These are phyloP conservation scores for Druon quercuslanigerum DNA, from an alignment of 1,140 invertebrate genomes.

Conservation along the genomic window DNA sequence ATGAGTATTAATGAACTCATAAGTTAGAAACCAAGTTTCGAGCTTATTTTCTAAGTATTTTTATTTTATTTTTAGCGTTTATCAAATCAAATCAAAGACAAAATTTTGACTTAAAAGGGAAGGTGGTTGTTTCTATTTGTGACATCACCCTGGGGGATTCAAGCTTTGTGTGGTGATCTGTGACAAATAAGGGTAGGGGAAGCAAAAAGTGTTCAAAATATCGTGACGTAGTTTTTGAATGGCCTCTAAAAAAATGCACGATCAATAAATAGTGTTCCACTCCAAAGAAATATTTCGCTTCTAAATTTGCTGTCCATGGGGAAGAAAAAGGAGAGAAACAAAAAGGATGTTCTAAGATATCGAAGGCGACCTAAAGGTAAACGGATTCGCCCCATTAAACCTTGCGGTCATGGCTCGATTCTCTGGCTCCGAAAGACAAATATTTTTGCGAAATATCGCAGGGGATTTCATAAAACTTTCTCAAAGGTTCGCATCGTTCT, in stretches of 20 bases:
- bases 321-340: background rate
- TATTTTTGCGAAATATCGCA: conserved; percentile 46
- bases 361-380: background rate
- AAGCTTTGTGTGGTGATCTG: too few relatives aligned
- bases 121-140: too few relatives aligned
- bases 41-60: too few relatives aligned
- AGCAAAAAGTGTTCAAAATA: too few relatives aligned
- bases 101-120: too few relatives aligned
- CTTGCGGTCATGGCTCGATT: background rate
- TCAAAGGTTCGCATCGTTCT: conserved; percentile 54
- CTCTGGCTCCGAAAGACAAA: conserved; percentile 4
- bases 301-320: background rate
- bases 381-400: background rate
- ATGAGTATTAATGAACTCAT: too few relatives aligned
- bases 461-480: conserved; percentile 46
- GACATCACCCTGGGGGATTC: too few relatives aligned
- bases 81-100: too few relatives aligned
- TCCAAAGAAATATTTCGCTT: conserved; percentile 13
- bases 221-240: too few relatives aligned
- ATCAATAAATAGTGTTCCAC: background rate
- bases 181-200: too few relatives aligned
- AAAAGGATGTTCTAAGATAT: background rate
- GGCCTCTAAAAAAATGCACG: background rate
- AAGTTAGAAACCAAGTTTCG: too few relatives aligned
- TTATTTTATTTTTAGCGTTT: too few relatives aligned